Evolutionary conservation across 2,113 vertebrate species (phyloP).

Genomic region (Oreamnos americanus): DNA sequence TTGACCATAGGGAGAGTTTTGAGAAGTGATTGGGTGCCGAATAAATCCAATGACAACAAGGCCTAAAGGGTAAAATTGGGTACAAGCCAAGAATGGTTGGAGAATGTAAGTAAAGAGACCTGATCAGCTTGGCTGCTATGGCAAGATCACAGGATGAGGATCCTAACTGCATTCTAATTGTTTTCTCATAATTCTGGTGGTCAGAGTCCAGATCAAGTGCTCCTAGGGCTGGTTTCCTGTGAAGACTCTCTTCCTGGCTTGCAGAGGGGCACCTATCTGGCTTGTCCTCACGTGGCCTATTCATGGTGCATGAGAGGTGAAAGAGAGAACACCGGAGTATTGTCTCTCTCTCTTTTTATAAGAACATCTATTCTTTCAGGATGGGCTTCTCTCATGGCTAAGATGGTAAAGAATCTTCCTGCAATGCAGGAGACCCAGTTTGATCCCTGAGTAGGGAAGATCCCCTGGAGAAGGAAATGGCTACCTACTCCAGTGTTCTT

Average conservation of each 20-base stretch:
- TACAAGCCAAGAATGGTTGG: fast-evolving
- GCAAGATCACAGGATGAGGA: fast-evolving
- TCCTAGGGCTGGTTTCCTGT: not conserved
- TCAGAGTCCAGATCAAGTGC: not conserved
- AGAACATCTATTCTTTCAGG: not conserved
- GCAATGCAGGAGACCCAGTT: not conserved
- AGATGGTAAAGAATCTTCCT: not conserved
- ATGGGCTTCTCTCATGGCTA: not conserved
- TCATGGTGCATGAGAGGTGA: fast-evolving
- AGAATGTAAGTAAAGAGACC: not conserved
- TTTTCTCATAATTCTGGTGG: not conserved
- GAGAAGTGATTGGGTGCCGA: not conserved
- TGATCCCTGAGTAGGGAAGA: not conserved
- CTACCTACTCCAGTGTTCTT: not conserved
- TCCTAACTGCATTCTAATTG: too few species aligned
- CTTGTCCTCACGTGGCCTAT: fast-evolving
- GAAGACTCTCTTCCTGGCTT: not conserved
- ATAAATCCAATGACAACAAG: not conserved
- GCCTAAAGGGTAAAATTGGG: fast-evolving
- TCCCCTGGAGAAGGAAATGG: not conserved
- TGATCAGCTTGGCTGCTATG: not conserved
- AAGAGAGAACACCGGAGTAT: too few species aligned
- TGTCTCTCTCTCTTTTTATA: not conserved
- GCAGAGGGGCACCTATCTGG: not conserved
- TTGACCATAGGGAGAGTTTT: not conserved